A percentile compares a stretch with the other conserved stretches of the same genome.
phyloP scores from a whole-genome alignment of 2,797 vertebrate genomes.

The Pangasius sanitwongsei region DNA sequence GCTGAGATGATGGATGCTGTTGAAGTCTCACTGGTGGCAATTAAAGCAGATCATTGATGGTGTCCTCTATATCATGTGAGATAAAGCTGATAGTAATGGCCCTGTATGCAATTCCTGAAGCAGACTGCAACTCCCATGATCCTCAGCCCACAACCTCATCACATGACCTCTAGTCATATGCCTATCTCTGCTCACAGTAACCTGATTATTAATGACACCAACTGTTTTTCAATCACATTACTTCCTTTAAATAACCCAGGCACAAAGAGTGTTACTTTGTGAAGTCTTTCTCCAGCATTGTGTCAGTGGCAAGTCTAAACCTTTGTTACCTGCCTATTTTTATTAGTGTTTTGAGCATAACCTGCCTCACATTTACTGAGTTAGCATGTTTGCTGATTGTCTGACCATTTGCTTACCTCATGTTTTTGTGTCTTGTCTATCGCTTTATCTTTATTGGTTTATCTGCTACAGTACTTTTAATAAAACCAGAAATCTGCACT shows the following conservation, averaged over 20 bases:
- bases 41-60: slow-evolving; percentile 39
- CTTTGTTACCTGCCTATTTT: not conserved
- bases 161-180: not conserved
- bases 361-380: not conserved
- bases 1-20: slow-evolving; percentile 15
- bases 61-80: slow-evolving; percentile 33
- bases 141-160: not conserved
- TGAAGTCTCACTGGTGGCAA: slow-evolving; percentile 23
- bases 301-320: not conserved
- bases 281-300: not conserved
- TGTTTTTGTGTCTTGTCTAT: not conserved
- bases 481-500: not conserved
- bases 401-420: not conserved
- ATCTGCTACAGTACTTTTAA: not conserved
- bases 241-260: not conserved
- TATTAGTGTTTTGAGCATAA: not conserved
- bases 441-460: not conserved
- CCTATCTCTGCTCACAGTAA: not conserved
- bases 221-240: not conserved
- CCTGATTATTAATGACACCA: not conserved
- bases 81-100: not conserved
- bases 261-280: not conserved
- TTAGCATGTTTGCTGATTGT: not conserved
- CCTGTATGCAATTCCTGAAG: not conserved
- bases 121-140: not conserved